phyloP scores from a whole-genome alignment of 2,113 vertebrate genomes.

The Sterna hirundo region DNA sequence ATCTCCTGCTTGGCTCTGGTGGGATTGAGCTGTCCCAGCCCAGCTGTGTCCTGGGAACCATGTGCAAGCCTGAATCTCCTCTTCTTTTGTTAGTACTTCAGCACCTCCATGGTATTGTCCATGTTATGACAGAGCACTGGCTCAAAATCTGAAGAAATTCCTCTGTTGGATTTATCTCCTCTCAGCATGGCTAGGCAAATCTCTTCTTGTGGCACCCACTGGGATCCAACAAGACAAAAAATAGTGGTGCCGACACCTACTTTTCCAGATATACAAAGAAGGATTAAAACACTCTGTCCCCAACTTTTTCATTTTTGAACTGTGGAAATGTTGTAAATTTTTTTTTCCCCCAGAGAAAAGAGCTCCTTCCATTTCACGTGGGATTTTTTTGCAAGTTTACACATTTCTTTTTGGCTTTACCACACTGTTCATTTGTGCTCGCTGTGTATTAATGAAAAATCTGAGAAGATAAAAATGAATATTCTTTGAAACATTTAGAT shows the following conservation, averaged over 20 bases:
- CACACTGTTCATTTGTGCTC: background rate
- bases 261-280: slow-evolving; percentile 12
- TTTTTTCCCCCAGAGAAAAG: background rate
- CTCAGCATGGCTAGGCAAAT: background rate
- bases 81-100: background rate
- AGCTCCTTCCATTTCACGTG: background rate
- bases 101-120: background rate
- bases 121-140: background rate
- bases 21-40: background rate
- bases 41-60: background rate
- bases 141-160: background rate
- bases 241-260: background rate
- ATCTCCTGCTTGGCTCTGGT: background rate
- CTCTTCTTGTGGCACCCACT: background rate
- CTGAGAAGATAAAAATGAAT: background rate
- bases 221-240: slow-evolving; percentile 1
- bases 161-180: background rate
- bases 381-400: slow-evolving; percentile 31
- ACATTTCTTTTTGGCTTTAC: background rate
- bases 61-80: background rate
- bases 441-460: background rate
- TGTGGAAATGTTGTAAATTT: background rate
- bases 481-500: slow-evolving; percentile 6
- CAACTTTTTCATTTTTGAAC: background rate
- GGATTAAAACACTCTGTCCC: background rate